Conservation (phyloP, 2,888 invertebrate genomes). For the Cerastis leucographa region DNA sequence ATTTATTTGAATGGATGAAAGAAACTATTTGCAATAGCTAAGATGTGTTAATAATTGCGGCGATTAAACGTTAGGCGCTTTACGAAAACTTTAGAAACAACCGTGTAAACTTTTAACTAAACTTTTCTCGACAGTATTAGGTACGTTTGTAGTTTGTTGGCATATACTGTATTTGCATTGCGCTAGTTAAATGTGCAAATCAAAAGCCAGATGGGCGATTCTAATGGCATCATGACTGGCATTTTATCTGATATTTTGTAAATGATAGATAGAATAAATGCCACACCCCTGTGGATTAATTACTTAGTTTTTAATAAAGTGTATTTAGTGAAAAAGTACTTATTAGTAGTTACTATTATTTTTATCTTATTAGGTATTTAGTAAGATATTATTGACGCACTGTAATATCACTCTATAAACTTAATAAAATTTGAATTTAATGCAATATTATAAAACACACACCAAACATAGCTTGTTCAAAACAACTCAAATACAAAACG, state of each 20-base stretch:
- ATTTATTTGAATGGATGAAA: too few species aligned
- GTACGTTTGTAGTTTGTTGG: not conserved
- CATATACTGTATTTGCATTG: slow-evolving; percentile 28
- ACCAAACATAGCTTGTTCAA: not conserved
- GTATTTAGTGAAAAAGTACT: not conserved
- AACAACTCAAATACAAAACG: slow-evolving; percentile 49
- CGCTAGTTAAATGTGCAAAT: slow-evolving; percentile 65
- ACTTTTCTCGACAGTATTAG: too few species aligned
- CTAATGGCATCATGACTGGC: slow-evolving; percentile 70
- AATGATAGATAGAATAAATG: not conserved
- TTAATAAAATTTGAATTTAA: not conserved
- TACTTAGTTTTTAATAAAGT: slow-evolving; percentile 49
- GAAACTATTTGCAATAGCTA: too few species aligned
- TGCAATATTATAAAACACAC: not conserved
- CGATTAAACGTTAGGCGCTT: not conserved
- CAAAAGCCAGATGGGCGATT: slow-evolving; percentile 71
- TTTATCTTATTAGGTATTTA: too few species aligned
- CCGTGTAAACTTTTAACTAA: too few species aligned
- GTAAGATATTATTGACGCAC: too few species aligned
- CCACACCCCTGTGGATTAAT: slow-evolving; percentile 13
- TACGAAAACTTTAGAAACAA: not conserved
- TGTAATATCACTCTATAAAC: not conserved
- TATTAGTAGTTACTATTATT: not conserved
- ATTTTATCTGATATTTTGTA: slow-evolving; percentile 65
- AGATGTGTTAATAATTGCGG: slow-evolving; percentile 19